These are phyloP conservation scores for Darevskia nairensis DNA, from an alignment of 2,797 vertebrate genomes.

Conservation along the genomic window DNA sequence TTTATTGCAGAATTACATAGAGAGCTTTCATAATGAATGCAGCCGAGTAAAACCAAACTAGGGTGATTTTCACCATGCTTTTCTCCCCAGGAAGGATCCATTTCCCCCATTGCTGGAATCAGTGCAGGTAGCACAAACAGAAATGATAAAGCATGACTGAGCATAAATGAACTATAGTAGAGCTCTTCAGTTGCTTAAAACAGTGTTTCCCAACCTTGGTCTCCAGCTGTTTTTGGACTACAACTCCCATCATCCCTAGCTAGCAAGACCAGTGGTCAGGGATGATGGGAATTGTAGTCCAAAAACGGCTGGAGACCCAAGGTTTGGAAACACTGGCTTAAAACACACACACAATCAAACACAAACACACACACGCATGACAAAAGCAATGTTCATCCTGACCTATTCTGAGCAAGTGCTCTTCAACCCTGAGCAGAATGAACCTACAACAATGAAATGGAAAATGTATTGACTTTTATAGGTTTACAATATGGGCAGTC, in stretches of 20 bases:
- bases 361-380: fast-evolving
- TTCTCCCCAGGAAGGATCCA: neutral
- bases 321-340: neutral
- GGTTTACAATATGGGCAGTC: neutral
- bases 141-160: neutral
- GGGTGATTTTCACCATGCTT: neutral
- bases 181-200: neutral
- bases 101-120: constrained; percentile 12
- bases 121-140: neutral
- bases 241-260: too few relatives aligned
- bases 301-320: too few relatives aligned
- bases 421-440: neutral
- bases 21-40: neutral
- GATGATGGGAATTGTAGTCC: too few relatives aligned
- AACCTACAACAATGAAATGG: neutral
- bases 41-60: constrained; percentile 29
- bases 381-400: neutral
- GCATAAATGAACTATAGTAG: neutral
- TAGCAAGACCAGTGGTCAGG: too few relatives aligned
- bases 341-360: neutral
- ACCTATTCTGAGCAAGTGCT: constrained; percentile 30
- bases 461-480: neutral
- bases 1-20: neutral
- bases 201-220: neutral
- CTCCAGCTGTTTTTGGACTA: too few relatives aligned